phyloP scores from a whole-genome alignment of 2,797 vertebrate species.

The Kryptopterus vitreolus region DNA sequence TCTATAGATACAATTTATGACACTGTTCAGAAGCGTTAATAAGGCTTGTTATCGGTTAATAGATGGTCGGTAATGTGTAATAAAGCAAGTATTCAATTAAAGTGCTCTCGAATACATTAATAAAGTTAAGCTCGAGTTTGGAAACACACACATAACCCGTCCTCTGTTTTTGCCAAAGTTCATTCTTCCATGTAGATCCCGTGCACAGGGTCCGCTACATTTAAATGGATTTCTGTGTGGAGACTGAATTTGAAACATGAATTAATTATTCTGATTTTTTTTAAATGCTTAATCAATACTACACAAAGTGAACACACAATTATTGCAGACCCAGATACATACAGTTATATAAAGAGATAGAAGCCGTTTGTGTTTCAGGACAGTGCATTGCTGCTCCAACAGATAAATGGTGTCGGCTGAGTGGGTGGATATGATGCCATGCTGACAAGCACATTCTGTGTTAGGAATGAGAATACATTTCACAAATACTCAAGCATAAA shows the following conservation, averaged over 20 bases:
- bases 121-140: neutral
- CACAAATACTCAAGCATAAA: slow-evolving; percentile 30
- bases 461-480: slow-evolving; percentile 39
- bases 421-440: slow-evolving; percentile 66
- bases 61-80: neutral
- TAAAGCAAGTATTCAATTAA: neutral
- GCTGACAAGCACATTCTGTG: slow-evolving; percentile 62
- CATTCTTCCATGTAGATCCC: neutral
- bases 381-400: slow-evolving; percentile 69
- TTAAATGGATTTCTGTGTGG: neutral
- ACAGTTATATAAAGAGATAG: neutral
- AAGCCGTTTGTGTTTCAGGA: slow-evolving; percentile 31
- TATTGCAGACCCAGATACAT: neutral
- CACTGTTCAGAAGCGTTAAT: neutral
- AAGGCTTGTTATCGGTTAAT: neutral
- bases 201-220: no score
- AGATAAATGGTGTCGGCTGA: slow-evolving; percentile 69
- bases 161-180: neutral
- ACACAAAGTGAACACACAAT: neutral
- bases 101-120: neutral
- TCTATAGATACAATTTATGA: slow-evolving; percentile 1
- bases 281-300: neutral
- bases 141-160: neutral
- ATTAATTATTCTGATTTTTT: neutral
- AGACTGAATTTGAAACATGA: neutral